Percentiles rank a stretch among this genome's conserved stretches.
Evolutionary conservation across 2,797 vertebrate species (phyloP).

Genomic region (Coilia nasus): DNA sequence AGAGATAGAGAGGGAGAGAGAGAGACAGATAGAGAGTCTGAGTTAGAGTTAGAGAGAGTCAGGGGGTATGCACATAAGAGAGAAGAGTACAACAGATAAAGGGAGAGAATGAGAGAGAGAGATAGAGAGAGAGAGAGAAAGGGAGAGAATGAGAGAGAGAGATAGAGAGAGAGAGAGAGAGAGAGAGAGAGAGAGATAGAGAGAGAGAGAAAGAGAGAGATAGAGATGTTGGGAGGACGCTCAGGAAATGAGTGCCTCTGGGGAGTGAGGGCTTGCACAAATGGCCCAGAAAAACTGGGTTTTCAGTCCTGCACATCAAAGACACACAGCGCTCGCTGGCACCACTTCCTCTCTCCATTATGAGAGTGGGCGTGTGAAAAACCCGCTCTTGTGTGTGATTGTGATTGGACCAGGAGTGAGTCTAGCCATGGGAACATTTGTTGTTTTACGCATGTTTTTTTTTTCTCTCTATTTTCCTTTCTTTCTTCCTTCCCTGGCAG

Average conservation of each 20-base stretch:
- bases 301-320: conserved; percentile 27
- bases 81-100: not conserved
- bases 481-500: not conserved
- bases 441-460: not conserved
- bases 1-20: too few relatives aligned
- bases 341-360: conserved; percentile 2
- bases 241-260: conserved; percentile 14
- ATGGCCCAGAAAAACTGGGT: conserved; percentile 27
- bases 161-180: not conserved
- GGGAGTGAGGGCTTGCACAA: not conserved
- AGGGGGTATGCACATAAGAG: not conserved
- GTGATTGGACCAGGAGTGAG: not conserved
- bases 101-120: not conserved
- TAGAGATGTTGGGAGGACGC: not conserved
- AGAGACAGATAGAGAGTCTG: too few relatives aligned
- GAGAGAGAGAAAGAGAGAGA: conserved; percentile 3
- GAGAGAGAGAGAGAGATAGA: not conserved
- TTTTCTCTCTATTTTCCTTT: not conserved
- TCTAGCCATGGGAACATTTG: conserved; percentile 3
- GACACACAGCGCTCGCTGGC: not conserved
- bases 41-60: too few relatives aligned
- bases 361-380: conserved; percentile 10
- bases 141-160: not conserved
- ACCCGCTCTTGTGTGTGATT: not conserved
- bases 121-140: not conserved